A percentile compares a stretch with the other conserved stretches of the same genome.
These are phyloP conservation scores for Gonioctena quinquepunctata DNA, from an alignment of 1,140 invertebrate species.

Conservation along the genomic window DNA sequence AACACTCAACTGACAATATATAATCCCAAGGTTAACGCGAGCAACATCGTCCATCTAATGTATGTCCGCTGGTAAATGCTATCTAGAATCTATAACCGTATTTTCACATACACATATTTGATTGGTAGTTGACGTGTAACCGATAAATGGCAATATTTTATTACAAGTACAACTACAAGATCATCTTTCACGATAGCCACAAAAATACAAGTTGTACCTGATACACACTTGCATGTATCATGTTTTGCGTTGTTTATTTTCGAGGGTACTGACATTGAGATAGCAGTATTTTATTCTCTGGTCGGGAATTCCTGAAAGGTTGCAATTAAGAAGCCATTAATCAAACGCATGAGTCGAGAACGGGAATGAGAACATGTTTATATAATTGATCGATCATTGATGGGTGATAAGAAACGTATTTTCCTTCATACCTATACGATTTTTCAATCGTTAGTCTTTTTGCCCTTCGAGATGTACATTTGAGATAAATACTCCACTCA, in stretches of 20 bases:
- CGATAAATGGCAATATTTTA: constrained; percentile 38
- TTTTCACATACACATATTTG: constrained; percentile 30
- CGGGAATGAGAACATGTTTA: neutral
- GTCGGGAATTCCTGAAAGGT: neutral
- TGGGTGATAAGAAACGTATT: neutral
- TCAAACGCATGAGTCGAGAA: neutral
- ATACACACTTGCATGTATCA: constrained; percentile 20
- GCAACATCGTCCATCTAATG: neutral
- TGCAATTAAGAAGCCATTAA: constrained; percentile 17
- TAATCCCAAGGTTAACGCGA: neutral
- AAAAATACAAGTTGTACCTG: constrained; percentile 17
- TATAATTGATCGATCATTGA: neutral
- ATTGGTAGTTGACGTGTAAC: constrained; percentile 35
- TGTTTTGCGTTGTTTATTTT: constrained; percentile 16
- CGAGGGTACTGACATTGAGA: constrained; percentile 1
- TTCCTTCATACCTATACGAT: too few species aligned
- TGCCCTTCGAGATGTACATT: too few species aligned
- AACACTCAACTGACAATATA: neutral
- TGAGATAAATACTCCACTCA: too few species aligned
- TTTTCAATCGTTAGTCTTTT: too few species aligned
- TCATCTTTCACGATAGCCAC: constrained; percentile 24
- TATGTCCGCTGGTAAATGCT: neutral
- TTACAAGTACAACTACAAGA: constrained; percentile 23
- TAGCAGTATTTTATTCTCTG: neutral
- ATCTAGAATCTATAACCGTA: constrained; percentile 32